Conservation (phyloP, 2,797 vertebrate genomes). For the Pogoniulus pusillus region DNA sequence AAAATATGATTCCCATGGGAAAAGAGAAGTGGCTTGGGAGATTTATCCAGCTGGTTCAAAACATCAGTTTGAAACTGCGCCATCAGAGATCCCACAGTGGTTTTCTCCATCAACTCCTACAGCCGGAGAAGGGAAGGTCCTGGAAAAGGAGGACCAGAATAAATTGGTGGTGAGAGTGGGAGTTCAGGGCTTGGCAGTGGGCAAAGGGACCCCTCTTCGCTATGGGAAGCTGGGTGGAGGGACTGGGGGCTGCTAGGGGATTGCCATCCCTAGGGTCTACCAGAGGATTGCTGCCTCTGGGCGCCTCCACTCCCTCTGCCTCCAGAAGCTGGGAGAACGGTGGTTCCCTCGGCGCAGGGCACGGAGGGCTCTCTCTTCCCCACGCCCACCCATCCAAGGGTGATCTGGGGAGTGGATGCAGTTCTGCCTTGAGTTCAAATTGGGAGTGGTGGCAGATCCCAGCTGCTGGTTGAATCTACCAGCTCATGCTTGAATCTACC, state of each 20-base stretch:
- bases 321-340: not conserved
- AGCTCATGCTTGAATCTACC: not conserved
- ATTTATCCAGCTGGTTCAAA: fast-evolving
- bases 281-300: too few species aligned
- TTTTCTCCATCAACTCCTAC: not conserved
- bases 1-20: not conserved
- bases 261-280: not conserved
- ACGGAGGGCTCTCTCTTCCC: not conserved
- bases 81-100: fast-evolving
- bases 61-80: too few species aligned
- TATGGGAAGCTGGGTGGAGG: not conserved
- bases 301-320: not conserved
- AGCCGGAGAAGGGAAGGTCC: not conserved
- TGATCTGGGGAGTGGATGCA: not conserved
- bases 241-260: not conserved
- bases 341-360: not conserved
- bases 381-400: not conserved
- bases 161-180: not conserved
- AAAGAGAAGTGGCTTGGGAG: fast-evolving
- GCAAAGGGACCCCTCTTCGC: not conserved
- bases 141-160: fast-evolving
- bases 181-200: not conserved
- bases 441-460: not conserved
- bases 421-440: not conserved
- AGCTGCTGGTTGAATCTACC: not conserved